These are phyloP conservation scores for Mesocentrotus franciscanus DNA, from an alignment of 53 echinoderm and acorn worm genomes.

Conservation along the genomic window DNA sequence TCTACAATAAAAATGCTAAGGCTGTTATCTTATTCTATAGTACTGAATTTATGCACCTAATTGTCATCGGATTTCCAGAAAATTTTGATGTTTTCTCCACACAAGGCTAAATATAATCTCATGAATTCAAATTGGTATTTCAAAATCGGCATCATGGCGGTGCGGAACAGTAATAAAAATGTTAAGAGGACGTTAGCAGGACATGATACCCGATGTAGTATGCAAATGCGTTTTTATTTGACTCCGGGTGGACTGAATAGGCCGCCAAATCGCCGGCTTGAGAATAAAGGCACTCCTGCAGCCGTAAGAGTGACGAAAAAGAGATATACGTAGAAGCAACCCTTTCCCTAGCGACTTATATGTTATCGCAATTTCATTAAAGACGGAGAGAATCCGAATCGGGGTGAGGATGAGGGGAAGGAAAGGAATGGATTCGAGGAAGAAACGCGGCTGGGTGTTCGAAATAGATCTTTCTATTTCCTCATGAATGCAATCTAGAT, in stretches of 20 bases:
- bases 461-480: slow-evolving; percentile 26
- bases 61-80: neutral
- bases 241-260: neutral
- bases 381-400: neutral
- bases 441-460: neutral
- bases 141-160: neutral
- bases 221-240: slow-evolving; percentile 32
- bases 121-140: slow-evolving; percentile 11
- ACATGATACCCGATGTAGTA: slow-evolving; percentile 3
- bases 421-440: neutral
- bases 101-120: neutral
- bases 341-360: slow-evolving; percentile 45
- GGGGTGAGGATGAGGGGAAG: neutral
- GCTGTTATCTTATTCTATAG: neutral
- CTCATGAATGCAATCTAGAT: slow-evolving; percentile 25
- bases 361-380: slow-evolving; percentile 60
- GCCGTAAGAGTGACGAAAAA: slow-evolving; percentile 27
- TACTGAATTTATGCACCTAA: neutral
- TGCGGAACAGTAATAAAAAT: neutral
- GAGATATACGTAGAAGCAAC: slow-evolving; percentile 22
- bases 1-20: neutral
- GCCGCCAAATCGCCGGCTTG: slow-evolving; percentile 26
- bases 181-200: neutral
- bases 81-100: neutral
- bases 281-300: neutral